Evolutionary conservation across 2,797 vertebrate genomes (phyloP).

Genomic region (Arctocebus calabarensis): DNA sequence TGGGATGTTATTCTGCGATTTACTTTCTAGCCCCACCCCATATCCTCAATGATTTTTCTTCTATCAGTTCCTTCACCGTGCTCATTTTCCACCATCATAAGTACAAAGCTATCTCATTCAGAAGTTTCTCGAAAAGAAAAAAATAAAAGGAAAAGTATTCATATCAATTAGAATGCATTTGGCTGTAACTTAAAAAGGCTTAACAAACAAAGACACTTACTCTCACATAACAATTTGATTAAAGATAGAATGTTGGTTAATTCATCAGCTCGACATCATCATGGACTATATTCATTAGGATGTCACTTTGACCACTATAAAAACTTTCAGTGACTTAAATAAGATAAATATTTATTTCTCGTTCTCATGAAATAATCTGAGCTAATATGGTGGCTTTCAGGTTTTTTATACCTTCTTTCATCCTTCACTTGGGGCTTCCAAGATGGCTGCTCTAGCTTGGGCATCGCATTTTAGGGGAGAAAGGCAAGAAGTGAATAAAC

Average conservation of each 20-base stretch:
- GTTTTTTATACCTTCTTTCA: not conserved
- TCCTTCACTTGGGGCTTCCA: constrained; percentile 24
- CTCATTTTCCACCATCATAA: constrained; percentile 29
- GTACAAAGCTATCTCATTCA: not conserved
- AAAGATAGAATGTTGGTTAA: not conserved
- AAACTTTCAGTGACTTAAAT: constrained; percentile 22
- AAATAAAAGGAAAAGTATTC: not conserved
- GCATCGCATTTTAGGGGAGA: not conserved
- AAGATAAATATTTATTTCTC: constrained; percentile 3
- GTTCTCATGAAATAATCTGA: constrained; percentile 5
- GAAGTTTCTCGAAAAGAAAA: not conserved
- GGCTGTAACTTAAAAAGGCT: constrained; percentile 15
- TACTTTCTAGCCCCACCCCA: not conserved
- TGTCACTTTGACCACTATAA: not conserved
- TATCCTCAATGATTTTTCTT: not conserved
- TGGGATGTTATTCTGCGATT: constrained; percentile 7
- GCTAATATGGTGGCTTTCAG: not conserved
- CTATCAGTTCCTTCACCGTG: not conserved
- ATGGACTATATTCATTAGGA: not conserved
- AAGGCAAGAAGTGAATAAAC: not conserved
- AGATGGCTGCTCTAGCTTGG: not conserved
- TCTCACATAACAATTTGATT: not conserved
- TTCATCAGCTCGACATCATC: constrained; percentile 6
- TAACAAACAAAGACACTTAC: constrained; percentile 22
- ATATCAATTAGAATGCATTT: not conserved